Base-by-base conservation (phyloP, 1,140 invertebrate genomes). In the Bombus waltoni region DNA sequence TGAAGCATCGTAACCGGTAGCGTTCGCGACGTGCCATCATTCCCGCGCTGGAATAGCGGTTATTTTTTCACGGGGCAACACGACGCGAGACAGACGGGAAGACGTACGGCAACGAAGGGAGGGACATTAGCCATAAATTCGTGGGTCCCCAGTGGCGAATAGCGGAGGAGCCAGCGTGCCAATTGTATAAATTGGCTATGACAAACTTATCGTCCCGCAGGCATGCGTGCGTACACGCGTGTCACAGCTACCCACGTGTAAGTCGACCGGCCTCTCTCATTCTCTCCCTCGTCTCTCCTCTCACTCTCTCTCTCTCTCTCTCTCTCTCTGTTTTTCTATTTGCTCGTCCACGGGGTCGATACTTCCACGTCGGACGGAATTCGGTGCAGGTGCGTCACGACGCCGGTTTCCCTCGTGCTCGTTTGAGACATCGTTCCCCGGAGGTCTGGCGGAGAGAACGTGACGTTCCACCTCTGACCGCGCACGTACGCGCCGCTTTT, bases 151-250 rank as follows among this genome's bases (percentile, higher is more conserved):
- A 93, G 94, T 93, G 94, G 83, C 94, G 84, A 95, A 95, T 95
- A 94, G 92, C 89, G 86, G 42, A 75, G 91, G 70, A 82, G 72
- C 65, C 87, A 35, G 89, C 87, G 87, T 88, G 88, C 91, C 94
- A 94, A 95, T 95, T 94, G 94, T 94, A 94, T 93, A 95, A 95
- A 95, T 95, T 95, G 95, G 91, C 94, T 94, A 94, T 94, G 95
- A 95, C 94, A 95, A 95, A 95, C 91, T 95, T 95, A 95, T 95
- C 93, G 92, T 93, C 76, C 85, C 71, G 53, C 44, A 62, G 87
- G 71, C 81, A 76, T 73, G 83, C 85, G 84, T 80, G 42, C 79
- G 70, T 62, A 40, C 71, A 74, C 38, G 15, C 44, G 8, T 47
- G 65, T 78, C 57, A 66, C 83, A 71, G 15, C 32, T 25, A 22